Conservation (phyloP, 2,797 vertebrate species). For the Hydrophis major region DNA sequence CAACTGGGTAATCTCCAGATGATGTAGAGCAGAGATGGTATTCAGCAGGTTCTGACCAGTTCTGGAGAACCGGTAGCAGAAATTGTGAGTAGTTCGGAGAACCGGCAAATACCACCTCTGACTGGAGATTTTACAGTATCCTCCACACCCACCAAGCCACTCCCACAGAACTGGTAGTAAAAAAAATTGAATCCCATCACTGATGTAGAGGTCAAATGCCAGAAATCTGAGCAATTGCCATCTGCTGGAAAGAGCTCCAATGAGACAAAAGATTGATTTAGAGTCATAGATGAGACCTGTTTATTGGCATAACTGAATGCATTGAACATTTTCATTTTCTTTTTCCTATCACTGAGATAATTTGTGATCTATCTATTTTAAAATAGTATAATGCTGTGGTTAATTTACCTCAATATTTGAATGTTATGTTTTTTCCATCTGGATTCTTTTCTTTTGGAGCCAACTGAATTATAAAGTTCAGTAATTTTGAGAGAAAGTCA, state of each 20-base stretch:
- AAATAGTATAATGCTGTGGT: not conserved
- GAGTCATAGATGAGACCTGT: not conserved
- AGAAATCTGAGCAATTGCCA: not conserved
- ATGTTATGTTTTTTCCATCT: not conserved
- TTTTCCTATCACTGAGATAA: not conserved
- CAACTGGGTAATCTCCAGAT: not conserved
- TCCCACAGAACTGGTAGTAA: too few species aligned
- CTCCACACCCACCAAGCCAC: too few species aligned
- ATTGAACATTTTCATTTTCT: not conserved
- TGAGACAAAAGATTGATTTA: not conserved
- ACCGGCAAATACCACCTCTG: too few species aligned
- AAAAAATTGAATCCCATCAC: too few species aligned
- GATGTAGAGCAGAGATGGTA: not conserved
- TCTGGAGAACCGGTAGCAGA: too few species aligned
- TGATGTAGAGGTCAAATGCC: not conserved
- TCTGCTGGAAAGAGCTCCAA: not conserved
- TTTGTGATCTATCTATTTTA: not conserved
- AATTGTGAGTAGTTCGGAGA: too few species aligned
- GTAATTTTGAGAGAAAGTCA: not conserved
- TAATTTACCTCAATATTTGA: not conserved
- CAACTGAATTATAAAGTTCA: not conserved
- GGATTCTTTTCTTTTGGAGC: not conserved
- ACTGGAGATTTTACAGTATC: too few species aligned
- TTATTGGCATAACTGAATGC: not conserved
- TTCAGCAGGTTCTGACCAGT: too few species aligned